phyloP scores from a whole-genome alignment of 2,113 vertebrate genomes.

The Sisor rabdophorus region DNA sequence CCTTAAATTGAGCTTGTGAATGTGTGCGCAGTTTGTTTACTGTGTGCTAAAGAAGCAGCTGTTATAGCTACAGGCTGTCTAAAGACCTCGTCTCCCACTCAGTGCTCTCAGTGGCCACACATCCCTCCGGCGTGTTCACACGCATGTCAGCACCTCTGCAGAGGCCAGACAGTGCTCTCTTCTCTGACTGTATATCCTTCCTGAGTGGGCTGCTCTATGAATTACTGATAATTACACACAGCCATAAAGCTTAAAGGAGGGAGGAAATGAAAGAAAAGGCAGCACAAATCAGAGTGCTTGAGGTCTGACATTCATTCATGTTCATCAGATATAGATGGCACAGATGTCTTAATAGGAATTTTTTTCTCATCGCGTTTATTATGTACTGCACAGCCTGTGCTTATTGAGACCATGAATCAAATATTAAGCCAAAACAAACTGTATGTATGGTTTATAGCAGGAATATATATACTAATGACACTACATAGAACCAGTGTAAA shows the following conservation, averaged over 20 bases:
- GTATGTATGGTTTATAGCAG: neutral
- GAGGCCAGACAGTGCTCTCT: neutral
- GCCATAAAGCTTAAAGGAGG: neutral
- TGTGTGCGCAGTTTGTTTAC: conserved; percentile 28
- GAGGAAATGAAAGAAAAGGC: neutral
- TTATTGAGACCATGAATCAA: neutral
- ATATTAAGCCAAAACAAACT: neutral
- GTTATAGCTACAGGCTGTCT: conserved; percentile 24
- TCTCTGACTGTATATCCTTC: conserved; percentile 7
- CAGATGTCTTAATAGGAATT: neutral
- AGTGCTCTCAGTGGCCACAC: conserved; percentile 25
- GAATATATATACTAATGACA: neutral
- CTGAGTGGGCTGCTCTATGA: neutral
- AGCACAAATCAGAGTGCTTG: conserved; percentile 4
- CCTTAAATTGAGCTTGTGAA: conserved; percentile 18
- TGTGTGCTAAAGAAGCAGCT: conserved; percentile 30
- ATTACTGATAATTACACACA: conserved; percentile 11
- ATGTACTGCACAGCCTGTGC: neutral
- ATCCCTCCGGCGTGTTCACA: conserved; percentile 14
- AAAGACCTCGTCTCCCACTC: conserved; percentile 28
- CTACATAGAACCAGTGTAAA: neutral
- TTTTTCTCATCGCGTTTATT: neutral
- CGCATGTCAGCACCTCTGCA: conserved; percentile 8
- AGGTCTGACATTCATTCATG: conserved; percentile 1
- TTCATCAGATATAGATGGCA: neutral